Conservation (phyloP, 2,888 invertebrate species). For the Rhagonycha lutea region DNA sequence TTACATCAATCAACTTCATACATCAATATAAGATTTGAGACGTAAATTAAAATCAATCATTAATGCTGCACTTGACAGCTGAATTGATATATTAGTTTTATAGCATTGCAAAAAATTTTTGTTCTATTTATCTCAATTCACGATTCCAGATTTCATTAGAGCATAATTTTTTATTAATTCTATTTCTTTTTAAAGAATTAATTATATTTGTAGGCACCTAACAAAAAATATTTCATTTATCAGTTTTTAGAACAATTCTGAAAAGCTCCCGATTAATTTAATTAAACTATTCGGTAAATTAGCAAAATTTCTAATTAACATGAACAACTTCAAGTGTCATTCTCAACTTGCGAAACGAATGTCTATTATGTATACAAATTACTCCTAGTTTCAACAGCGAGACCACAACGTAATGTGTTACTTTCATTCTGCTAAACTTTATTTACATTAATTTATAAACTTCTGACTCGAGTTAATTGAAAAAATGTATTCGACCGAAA, state of each 20-base stretch:
- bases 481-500: background rate
- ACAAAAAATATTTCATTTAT: background rate
- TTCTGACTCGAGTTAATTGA: background rate
- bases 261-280: background rate
- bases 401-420: slow-evolving; percentile 24
- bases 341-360: slow-evolving; percentile 13
- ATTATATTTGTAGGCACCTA: background rate
- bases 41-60: slow-evolving; percentile 19
- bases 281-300: background rate
- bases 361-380: slow-evolving; percentile 23
- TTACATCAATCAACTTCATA: slow-evolving; percentile 1
- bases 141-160: background rate
- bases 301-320: slow-evolving; percentile 10
- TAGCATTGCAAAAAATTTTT: background rate
- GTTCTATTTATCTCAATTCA: background rate
- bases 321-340: slow-evolving; percentile 15
- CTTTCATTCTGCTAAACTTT: slow-evolving; percentile 23
- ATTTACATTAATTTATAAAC: slow-evolving; percentile 26
- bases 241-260: background rate
- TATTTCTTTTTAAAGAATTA: background rate
- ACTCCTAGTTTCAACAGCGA: slow-evolving; percentile 14
- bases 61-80: slow-evolving; percentile 20
- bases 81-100: slow-evolving; percentile 4
- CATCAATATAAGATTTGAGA: slow-evolving; percentile 10
- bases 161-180: background rate